phyloP scores from a whole-genome alignment of 1,140 invertebrate species.

The Daktulosphaira vitifoliae region DNA sequence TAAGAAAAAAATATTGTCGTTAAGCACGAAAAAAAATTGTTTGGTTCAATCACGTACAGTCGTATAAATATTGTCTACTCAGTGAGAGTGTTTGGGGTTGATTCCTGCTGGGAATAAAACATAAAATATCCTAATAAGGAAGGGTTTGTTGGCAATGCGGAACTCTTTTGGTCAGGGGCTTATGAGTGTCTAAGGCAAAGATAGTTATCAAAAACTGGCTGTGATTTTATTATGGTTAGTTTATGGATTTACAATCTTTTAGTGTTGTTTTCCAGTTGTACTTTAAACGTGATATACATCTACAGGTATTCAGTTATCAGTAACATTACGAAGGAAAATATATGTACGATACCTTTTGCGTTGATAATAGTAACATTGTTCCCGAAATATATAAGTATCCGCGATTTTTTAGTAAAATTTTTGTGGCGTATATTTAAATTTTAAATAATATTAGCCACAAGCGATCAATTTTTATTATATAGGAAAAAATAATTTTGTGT shows the following conservation, averaged over 20 bases:
- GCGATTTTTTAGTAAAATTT: no score
- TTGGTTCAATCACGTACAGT: slow-evolving; percentile 9
- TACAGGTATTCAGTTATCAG: no score
- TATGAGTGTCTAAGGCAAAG: background rate
- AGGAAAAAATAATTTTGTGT: no score
- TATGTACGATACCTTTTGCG: no score
- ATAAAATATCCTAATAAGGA: slow-evolving; percentile 27
- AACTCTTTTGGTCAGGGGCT: background rate
- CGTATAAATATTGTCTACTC: background rate
- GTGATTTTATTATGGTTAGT: background rate
- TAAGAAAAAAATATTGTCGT: background rate
- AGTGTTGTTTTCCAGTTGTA: no score
- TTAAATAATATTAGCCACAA: no score
- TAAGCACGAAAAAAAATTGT: background rate
- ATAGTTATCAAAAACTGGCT: background rate
- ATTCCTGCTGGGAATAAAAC: slow-evolving; percentile 6
- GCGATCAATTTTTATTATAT: no score
- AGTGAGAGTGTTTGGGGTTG: slow-evolving; percentile 18
- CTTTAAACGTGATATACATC: no score
- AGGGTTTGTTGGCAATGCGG: slow-evolving; percentile 17
- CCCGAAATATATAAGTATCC: no score
- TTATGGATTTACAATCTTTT: slow-evolving; percentile 23
- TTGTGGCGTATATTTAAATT: no score
- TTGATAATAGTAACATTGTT: no score
- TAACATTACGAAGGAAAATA: no score